Base-by-base conservation (phyloP, 2,888 invertebrate species). In the Diploptera punctata region DNA sequence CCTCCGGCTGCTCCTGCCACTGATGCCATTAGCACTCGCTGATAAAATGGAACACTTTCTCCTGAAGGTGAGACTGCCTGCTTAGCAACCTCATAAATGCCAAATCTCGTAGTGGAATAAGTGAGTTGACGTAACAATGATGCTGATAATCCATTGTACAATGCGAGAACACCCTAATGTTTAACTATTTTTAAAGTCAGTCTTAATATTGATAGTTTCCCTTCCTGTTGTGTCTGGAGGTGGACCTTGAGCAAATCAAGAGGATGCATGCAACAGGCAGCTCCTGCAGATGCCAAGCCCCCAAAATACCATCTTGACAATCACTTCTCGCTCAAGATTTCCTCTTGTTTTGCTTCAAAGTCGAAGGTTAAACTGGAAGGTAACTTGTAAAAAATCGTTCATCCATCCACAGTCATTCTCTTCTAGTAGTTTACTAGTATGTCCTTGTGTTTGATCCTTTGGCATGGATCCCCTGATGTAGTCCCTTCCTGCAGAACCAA, bases 221-320 rank as follows among this genome's bases (percentile, higher is more conserved):
- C 93, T 79, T 93, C 91, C 81, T 95, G 95, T 82, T 99, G 98
- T 1, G 99, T 99, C 86, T 99, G 99, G 80, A 99, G 87, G 82
- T 96, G 96, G 9, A 92, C 91, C 89, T 99, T 99, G 44, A 99
- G 85, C 73, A 99, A 87, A 86, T 99, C 99, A 77, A 99, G 86
- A 2, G 99, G 99, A 87, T 99, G 99, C 10, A 99, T 99, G 78
- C 93, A 89, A 82, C 95, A 95, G 16, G 98, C 98, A 31, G 99
- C 99, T 74, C 93, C 95, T 21, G 97, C 95, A 69, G 97, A 95
- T 29, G 97, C 97, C 65, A 97, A 77, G 19, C 99, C 99, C 70
- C 99, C 99, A 81, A 98, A 99, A 84, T 98, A 99, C 99, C 99
- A 99, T 83, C 91, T 87, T 16, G 91, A 86, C 73, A 91, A 79